Evolutionary conservation across 2,113 vertebrate genomes (phyloP), one percentile per base, ranked within the genome.

Genomic region (Petaurus breviceps): DNA sequence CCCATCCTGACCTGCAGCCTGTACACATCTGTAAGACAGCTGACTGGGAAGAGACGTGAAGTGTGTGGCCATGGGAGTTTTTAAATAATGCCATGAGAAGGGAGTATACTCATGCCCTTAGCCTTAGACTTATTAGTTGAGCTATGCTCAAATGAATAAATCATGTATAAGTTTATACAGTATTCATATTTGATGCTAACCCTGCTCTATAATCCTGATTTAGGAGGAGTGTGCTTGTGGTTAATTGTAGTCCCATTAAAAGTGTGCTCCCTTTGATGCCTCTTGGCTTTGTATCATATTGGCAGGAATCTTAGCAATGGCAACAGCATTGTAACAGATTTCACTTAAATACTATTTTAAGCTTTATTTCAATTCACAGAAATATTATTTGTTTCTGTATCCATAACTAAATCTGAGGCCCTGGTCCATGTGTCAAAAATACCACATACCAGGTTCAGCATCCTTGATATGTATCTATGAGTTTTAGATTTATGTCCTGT

Each of bases 351-450:
- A 94, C n/a, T 14, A 91, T 93, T 91, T 92, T 93, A 37, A 47
- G 96, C 91, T 92, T 95, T 46, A 92, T 95, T 96, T 9, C 52
- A 97, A 92, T 84, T 95, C 94, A 97, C 19, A 94, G 92, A 94
- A 96, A 96, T 94, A 77, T 90, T 77, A 43, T 57, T 94, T 49
- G 52, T 61, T 53, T 47, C 50, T 37, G 10, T 93, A 95, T 93
- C 28, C 54, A 26, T 90, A 91, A 43, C 25, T 96, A 92, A 96
- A 97, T 96, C 37, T 93, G 26, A 93, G 93, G 53, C 90, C 95
- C 94, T 90, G 95, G 26, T 93, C 93, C 54, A 90, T 28, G 25
- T 12, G 25, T 50, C 10, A 90, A 25, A 90, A 90, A 31, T 90
- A 19, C 10, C 47, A 26, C 49, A 50, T 51, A 51, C 28, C 10